phyloP scores from a whole-genome alignment of 2,797 vertebrate genomes.

The Acanthis flammea region DNA sequence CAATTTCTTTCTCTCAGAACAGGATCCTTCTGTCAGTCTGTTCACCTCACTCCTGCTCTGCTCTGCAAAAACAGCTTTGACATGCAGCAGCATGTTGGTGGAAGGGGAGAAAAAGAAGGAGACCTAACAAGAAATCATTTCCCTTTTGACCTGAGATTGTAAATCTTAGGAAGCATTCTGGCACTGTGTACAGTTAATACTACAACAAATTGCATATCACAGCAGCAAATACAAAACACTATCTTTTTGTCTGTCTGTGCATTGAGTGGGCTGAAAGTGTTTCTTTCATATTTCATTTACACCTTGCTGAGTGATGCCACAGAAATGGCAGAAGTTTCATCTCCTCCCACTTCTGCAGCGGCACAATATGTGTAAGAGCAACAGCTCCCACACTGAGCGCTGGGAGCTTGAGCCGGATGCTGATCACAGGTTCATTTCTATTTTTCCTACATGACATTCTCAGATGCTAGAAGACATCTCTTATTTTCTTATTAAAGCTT shows the following conservation, averaged over 20 bases:
- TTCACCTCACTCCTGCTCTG: slow-evolving; percentile 19
- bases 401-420: slow-evolving; percentile 18
- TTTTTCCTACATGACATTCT: slow-evolving; percentile 21
- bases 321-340: slow-evolving; percentile 63
- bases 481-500: slow-evolving; percentile 48
- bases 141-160: slow-evolving; percentile 31
- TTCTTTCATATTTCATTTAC: slow-evolving; percentile 79
- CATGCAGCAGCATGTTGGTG: neutral
- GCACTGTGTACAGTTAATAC: slow-evolving; percentile 49
- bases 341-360: slow-evolving; percentile 62
- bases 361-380: slow-evolving; percentile 51
- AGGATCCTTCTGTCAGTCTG: neutral
- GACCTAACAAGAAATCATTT: slow-evolving; percentile 24
- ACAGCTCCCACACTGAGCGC: slow-evolving; percentile 44
- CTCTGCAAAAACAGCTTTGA: slow-evolving; percentile 19
- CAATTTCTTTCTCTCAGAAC: neutral
- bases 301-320: slow-evolving; percentile 72
- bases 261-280: slow-evolving; percentile 65
- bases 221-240: slow-evolving; percentile 52
- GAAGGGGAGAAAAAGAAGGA: slow-evolving; percentile 11
- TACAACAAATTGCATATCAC: slow-evolving; percentile 65
- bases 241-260: slow-evolving; percentile 43
- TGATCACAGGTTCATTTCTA: slow-evolving; percentile 19
- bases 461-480: slow-evolving; percentile 25
- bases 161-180: slow-evolving; percentile 42